Percentiles rank a stretch among this genome's conserved stretches.
Evolutionary conservation across 53 echinoderm and acorn worm genomes (phyloP).

Genomic region (Echinometra lucunter): DNA sequence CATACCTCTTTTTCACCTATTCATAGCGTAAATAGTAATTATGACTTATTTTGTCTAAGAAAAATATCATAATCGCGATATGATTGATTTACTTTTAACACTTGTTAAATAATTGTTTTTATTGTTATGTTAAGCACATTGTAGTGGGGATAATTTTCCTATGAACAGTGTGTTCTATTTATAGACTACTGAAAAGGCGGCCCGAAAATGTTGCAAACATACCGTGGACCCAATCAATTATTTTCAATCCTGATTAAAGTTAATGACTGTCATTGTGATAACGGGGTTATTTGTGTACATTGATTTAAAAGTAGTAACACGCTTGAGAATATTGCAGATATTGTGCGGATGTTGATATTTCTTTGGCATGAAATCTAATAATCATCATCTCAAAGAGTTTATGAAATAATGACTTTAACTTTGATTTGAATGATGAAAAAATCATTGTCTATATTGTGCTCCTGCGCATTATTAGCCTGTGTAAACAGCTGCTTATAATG

Average conservation of each 20-base stretch:
- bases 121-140: neutral
- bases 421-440: neutral
- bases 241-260: constrained; percentile 35
- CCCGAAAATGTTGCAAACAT: constrained; percentile 20
- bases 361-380: neutral
- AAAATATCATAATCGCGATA: neutral
- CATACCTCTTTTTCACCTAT: too few relatives aligned
- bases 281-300: constrained; percentile 27
- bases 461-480: neutral
- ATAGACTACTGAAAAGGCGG: neutral
- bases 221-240: constrained; percentile 7
- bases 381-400: neutral
- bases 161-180: neutral
- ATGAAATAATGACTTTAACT: neutral
- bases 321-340: neutral
- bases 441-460: neutral
- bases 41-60: too few relatives aligned
- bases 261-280: constrained; percentile 29
- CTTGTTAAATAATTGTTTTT: too few relatives aligned
- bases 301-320: constrained; percentile 9
- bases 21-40: too few relatives aligned
- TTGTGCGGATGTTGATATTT: neutral
- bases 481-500: neutral
- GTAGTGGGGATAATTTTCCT: neutral
- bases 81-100: too few relatives aligned